Evolutionary conservation across 2,797 vertebrate species (phyloP).

Genomic region (Squalus acanthias): DNA sequence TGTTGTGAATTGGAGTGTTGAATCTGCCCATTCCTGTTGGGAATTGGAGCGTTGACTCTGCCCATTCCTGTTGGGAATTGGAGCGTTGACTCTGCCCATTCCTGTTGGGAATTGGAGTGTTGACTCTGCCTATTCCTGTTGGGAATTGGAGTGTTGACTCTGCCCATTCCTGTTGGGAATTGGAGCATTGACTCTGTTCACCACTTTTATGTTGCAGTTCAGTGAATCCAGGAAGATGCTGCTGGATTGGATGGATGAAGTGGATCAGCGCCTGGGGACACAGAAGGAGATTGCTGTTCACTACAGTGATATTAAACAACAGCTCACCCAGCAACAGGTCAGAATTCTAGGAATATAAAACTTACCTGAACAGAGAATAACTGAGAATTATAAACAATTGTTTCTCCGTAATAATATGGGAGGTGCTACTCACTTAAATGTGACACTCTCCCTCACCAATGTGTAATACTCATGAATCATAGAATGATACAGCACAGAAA

Average conservation of each 20-base stretch:
- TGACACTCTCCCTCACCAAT: no score
- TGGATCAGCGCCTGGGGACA: slow-evolving; percentile 66
- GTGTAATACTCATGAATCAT: no score
- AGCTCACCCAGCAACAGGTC: slow-evolving; percentile 77
- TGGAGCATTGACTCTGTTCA: not conserved
- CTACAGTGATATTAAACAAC: slow-evolving; percentile 76
- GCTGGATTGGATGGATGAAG: slow-evolving; percentile 76
- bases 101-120: no score
- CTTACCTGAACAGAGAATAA: not conserved
- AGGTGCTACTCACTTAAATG: no score
- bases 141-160: no score
- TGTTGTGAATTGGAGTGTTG: fast-evolving
- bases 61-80: fast-evolving
- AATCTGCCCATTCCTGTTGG: no score
- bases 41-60: not conserved
- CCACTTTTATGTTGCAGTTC: slow-evolving; percentile 58
- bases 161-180: not conserved
- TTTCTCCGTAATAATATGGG: no score
- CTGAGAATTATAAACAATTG: not conserved
- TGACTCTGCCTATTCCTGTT: no score
- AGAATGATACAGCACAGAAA: no score
- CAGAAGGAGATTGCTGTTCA: slow-evolving; percentile 62
- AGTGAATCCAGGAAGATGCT: slow-evolving; percentile 74
- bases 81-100: no score
- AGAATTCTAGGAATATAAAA: not conserved